These are phyloP conservation scores for Rhyacophila evoluta DNA, from an alignment of 2,888 invertebrate genomes.

Conservation along the genomic window DNA sequence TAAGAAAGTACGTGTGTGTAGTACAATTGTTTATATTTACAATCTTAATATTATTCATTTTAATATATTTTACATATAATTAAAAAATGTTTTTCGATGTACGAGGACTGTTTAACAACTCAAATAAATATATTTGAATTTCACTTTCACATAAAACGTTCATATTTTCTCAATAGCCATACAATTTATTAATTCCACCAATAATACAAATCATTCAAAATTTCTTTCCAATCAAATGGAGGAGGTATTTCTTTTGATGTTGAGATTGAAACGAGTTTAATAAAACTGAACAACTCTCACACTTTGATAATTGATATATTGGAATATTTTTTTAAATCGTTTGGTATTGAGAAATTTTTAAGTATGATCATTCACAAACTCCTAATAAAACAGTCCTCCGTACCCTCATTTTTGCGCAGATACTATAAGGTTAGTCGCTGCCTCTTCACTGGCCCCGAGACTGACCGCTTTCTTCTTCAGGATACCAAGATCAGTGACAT, in stretches of 20 bases:
- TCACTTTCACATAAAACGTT: not conserved
- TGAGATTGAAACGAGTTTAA: no score
- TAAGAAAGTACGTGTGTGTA: not conserved
- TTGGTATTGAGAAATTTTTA: not conserved
- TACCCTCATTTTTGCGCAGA: slow-evolving; percentile 68
- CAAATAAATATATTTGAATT: slow-evolving; percentile 14
- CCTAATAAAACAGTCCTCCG: slow-evolving; percentile 53
- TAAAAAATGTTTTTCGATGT: not conserved
- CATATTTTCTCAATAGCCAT: not conserved
- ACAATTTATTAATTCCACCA: not conserved
- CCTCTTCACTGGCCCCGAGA: slow-evolving; percentile 73
- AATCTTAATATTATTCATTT: not conserved
- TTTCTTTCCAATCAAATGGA: not conserved
- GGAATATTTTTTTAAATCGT: not conserved
- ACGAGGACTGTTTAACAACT: slow-evolving; percentile 22
- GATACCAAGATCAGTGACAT: slow-evolving; percentile 91
- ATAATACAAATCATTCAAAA: not conserved
- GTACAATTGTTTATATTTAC: not conserved
- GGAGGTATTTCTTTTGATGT: no score
- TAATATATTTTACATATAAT: not conserved
- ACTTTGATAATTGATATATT: no score
- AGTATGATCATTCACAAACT: not conserved
- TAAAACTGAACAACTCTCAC: no score
- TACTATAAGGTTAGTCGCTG: slow-evolving; percentile 73
- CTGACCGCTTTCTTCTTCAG: slow-evolving; percentile 88